phyloP scores from a whole-genome alignment of 1,140 invertebrate species.

The Pinna nobilis region DNA sequence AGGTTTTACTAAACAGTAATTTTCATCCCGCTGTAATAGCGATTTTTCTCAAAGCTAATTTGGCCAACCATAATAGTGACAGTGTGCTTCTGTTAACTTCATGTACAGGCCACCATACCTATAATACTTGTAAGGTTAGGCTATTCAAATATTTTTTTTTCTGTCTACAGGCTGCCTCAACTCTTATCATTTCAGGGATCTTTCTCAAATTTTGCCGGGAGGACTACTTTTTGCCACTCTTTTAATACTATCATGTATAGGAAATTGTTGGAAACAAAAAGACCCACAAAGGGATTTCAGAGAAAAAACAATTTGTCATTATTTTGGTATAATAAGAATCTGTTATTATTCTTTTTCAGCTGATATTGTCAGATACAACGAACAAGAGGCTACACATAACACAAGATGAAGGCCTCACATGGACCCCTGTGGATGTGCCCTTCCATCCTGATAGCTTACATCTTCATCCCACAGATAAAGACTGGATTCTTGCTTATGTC shows the following conservation, averaged over 20 bases:
- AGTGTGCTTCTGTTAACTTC: no score
- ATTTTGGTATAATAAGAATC: neutral
- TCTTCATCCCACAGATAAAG: constrained; percentile 82
- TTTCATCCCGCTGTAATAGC: no score
- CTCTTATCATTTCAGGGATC: no score
- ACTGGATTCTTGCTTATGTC: constrained; percentile 81
- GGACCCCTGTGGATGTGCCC: constrained; percentile 76
- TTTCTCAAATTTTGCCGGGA: no score
- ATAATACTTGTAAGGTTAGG: no score
- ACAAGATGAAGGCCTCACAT: constrained; percentile 81
- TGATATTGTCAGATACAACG: constrained; percentile 86
- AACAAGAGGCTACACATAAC: constrained; percentile 87
- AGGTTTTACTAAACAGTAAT: no score
- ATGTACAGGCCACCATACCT: no score
- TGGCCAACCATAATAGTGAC: no score
- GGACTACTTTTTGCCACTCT: neutral
- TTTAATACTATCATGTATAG: neutral
- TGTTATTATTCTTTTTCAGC: constrained; percentile 76
- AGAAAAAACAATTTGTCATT: neutral
- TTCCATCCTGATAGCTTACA: constrained; percentile 86
- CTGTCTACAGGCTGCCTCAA: no score
- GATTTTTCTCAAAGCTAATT: no score
- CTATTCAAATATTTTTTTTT: no score
- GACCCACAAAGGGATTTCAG: no score
- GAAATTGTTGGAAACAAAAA: neutral